Percentiles rank a stretch among this genome's conserved stretches.
Evolutionary conservation across 2,113 vertebrate species (phyloP).

Genomic region (Elephantulus edwardii): DNA sequence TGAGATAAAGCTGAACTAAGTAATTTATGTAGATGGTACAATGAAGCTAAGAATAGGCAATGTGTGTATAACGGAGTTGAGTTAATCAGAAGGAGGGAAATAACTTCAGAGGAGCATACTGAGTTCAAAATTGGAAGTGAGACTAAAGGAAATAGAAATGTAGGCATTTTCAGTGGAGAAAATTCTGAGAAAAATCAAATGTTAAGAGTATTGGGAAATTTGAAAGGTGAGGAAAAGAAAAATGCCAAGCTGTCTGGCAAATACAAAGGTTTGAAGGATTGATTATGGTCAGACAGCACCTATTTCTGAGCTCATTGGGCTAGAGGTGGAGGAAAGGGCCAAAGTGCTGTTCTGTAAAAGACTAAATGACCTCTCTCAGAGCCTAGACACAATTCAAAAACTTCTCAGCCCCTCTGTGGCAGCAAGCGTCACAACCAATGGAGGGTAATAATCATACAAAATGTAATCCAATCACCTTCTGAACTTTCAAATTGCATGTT

Average conservation of each 20-base stretch:
- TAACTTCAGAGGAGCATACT: conserved; percentile 47
- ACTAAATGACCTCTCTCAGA: conserved; percentile 19
- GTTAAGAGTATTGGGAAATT: conserved; percentile 67
- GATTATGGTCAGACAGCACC: background rate
- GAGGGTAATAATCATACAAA: conserved; percentile 42
- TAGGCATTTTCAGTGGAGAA: background rate
- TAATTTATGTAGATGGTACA: conserved; percentile 69
- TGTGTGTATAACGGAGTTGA: conserved; percentile 6
- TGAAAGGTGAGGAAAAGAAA: conserved; percentile 68
- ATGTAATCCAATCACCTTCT: conserved; percentile 42
- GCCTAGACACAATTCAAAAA: conserved; percentile 18
- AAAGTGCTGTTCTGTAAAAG: background rate
- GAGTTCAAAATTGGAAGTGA: conserved; percentile 61
- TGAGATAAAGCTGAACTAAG: conserved; percentile 59
- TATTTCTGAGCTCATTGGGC: background rate
- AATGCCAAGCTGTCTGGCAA: conserved; percentile 37
- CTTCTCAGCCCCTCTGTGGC: background rate
- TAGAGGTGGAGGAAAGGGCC: background rate
- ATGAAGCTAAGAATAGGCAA: conserved; percentile 52
- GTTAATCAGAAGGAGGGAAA: conserved; percentile 77
- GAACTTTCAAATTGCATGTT: conserved; percentile 56
- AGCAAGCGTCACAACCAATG: background rate
- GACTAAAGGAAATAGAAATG: conserved; percentile 61
- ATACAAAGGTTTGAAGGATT: conserved; percentile 49
- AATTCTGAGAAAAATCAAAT: conserved; percentile 48